These are phyloP conservation scores for Rhincodon typus DNA, from an alignment of 2,797 vertebrate genomes.

Conservation along the genomic window DNA sequence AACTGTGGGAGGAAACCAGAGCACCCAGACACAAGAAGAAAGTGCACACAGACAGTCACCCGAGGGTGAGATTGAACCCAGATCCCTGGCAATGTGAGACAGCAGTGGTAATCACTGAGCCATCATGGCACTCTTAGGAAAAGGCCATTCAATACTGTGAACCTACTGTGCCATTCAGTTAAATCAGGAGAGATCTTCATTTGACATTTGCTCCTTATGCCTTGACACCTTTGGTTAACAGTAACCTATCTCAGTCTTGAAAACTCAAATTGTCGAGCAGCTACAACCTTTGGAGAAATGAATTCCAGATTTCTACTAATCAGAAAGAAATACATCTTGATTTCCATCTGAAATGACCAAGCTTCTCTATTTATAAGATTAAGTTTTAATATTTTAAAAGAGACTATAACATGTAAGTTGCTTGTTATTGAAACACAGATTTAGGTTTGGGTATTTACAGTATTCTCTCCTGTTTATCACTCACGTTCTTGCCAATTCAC, in stretches of 20 bases:
- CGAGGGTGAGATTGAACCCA: too few relatives aligned
- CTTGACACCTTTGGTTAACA: neutral
- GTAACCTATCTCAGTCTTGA: neutral
- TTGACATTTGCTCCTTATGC: neutral
- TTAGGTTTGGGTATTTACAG: neutral
- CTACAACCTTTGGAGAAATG: neutral
- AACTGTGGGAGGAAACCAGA: too few relatives aligned
- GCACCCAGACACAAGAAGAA: too few relatives aligned
- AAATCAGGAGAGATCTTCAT: neutral
- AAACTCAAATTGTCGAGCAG: neutral
- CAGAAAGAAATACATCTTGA: neutral
- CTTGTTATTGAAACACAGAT: neutral
- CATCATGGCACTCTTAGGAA: too few relatives aligned
- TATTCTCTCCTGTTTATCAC: neutral
- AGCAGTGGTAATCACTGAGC: too few relatives aligned
- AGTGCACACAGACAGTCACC: too few relatives aligned
- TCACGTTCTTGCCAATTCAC: neutral
- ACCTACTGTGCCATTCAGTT: neutral
- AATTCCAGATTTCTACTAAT: neutral
- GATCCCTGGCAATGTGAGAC: too few relatives aligned
- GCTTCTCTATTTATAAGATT: neutral
- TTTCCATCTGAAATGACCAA: neutral
- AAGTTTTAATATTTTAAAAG: neutral
- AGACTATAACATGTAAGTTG: neutral
- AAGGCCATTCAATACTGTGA: neutral